Percentiles rank a stretch among this genome's conserved stretches.
Evolutionary conservation across 92 coral and sea anemone genomes (phyloP).

Genomic region (Epizoanthus stellaris): DNA sequence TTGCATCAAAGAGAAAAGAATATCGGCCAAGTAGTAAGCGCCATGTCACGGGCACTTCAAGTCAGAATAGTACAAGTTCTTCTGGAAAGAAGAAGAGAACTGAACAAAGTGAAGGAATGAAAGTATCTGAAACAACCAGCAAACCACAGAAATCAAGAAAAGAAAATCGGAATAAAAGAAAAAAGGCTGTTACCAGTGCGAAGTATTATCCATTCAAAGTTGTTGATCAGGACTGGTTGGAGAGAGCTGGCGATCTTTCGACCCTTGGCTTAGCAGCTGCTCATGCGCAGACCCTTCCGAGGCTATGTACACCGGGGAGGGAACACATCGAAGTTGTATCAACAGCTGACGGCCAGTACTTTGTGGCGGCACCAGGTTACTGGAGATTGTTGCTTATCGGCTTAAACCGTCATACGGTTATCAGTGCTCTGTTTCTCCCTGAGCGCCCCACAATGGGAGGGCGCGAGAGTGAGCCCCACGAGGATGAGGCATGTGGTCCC

Average conservation of each 20-base stretch:
- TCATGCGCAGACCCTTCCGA: conserved; percentile 37
- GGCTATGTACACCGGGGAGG: conserved; percentile 44
- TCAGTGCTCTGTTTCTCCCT: conserved; percentile 63
- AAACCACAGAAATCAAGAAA: no score
- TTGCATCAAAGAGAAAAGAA: no score
- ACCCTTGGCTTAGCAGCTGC: conserved; percentile 30
- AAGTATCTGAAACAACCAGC: no score
- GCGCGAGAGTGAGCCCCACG: neutral
- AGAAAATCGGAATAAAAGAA: no score
- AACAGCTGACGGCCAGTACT: conserved; percentile 56
- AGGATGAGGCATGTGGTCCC: conserved; percentile 6
- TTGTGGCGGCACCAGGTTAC: conserved; percentile 49
- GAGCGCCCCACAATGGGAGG: conserved; percentile 5
- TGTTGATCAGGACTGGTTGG: conserved; percentile 31
- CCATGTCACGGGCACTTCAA: neutral
- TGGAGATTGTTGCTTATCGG: conserved; percentile 69
- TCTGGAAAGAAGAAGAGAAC: neutral
- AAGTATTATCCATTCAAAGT: conserved; percentile 51
- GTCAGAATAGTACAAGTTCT: neutral
- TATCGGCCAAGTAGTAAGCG: no score
- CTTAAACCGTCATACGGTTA: conserved; percentile 52
- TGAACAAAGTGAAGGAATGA: no score
- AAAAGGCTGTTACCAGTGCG: neutral
- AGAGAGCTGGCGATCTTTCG: conserved; percentile 24
- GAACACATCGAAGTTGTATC: conserved; percentile 39